A percentile compares a stretch with the other conserved stretches of the same genome.
Conservation (phyloP, 2,797 vertebrate species). For the Hirundo rustica region DNA sequence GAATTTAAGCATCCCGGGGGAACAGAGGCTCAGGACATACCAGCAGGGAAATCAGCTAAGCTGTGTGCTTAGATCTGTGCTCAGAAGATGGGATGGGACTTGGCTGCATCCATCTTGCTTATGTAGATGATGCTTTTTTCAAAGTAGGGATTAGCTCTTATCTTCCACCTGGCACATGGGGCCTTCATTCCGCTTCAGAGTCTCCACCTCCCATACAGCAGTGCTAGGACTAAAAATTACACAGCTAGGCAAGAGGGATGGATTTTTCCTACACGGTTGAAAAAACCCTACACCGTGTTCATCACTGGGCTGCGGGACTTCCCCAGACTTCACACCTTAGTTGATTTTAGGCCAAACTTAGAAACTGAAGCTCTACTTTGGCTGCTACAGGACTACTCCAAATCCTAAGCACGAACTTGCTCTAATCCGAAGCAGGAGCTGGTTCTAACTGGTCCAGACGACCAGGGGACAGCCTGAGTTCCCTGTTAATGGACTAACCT, state of each 20-base stretch:
- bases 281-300: not conserved
- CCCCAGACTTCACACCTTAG: too few relatives aligned
- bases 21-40: not conserved
- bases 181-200: not conserved
- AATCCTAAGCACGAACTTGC: not conserved
- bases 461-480: not conserved
- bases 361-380: not conserved
- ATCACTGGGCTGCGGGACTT: not conserved
- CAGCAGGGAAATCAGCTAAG: conserved; percentile 5
- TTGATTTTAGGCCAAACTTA: not conserved
- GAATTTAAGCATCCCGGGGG: conserved; percentile 1
- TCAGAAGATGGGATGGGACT: conserved; percentile 5
- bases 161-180: conserved; percentile 56
- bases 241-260: not conserved
- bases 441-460: not conserved
- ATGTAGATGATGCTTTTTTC: conserved; percentile 40
- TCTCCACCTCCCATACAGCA: not conserved
- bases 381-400: not conserved
- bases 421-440: not conserved
- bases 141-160: conserved; percentile 58
- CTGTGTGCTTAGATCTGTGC: not conserved
- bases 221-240: not conserved
- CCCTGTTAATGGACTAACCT: not conserved
- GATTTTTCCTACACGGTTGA: not conserved
- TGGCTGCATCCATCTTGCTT: conserved; percentile 28